Conservation (phyloP, 1,140 invertebrate species). For the Eulimnadia texana region DNA sequence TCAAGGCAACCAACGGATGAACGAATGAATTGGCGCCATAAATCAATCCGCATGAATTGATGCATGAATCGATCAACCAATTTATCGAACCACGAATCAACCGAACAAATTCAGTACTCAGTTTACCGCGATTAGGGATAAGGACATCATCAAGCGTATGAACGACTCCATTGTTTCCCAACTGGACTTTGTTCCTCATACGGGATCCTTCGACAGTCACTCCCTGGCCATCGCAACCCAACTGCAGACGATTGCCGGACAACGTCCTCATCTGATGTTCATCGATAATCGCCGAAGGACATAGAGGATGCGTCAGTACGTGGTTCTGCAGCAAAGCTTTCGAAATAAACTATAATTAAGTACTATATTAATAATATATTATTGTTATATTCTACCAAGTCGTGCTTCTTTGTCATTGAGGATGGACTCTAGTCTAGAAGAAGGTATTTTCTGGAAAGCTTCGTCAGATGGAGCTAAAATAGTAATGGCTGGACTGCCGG, state of each 20-base stretch:
- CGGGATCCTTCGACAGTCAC: conserved; percentile 27
- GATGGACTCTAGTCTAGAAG: conserved; percentile 27
- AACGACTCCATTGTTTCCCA: conserved; percentile 32
- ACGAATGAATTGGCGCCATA: neutral
- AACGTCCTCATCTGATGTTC: conserved; percentile 29
- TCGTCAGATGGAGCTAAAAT: conserved; percentile 46
- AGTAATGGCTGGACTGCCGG: conserved; percentile 33
- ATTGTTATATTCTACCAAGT: conserved; percentile 24
- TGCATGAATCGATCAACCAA: neutral
- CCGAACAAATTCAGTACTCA: neutral
- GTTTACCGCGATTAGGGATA: conserved; percentile 31
- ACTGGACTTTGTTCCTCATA: conserved; percentile 25
- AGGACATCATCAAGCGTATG: conserved; percentile 32
- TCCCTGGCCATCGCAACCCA: conserved; percentile 30
- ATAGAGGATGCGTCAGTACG: conserved; percentile 32
- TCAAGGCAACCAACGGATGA: neutral
- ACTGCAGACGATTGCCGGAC: conserved; percentile 24
- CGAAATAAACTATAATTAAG: conserved; percentile 7
- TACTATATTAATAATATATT: too few relatives aligned
- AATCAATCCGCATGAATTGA: neutral
- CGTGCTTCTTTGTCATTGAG: conserved; percentile 27
- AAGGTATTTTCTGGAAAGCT: conserved; percentile 38
- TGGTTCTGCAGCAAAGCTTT: conserved; percentile 33
- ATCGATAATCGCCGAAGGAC: conserved; percentile 31
- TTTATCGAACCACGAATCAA: neutral